A percentile compares a stretch with the other conserved stretches of the same genome.
phyloP scores from a whole-genome alignment of 1,140 invertebrate genomes.

The Phocides pigmalion region DNA sequence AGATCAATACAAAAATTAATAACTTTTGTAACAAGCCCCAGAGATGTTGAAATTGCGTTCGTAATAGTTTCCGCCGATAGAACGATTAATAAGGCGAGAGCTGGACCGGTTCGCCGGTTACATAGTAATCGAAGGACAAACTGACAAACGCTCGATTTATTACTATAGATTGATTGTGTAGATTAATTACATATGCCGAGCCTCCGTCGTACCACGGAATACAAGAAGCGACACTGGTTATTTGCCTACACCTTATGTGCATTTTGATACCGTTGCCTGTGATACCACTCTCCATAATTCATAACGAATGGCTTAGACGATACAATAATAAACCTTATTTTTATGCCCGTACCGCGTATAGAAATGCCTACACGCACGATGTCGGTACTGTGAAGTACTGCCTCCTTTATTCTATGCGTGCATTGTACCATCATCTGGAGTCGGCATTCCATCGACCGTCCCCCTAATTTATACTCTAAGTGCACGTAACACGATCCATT shows the following conservation, averaged over 20 bases:
- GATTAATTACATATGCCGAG: conserved; percentile 60
- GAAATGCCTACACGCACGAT: conserved; percentile 4
- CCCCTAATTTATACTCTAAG: conserved; percentile 53
- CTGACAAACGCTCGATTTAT: conserved; percentile 36
- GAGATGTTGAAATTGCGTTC: conserved; percentile 37
- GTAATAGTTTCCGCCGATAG: conserved; percentile 48
- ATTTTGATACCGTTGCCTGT: not conserved
- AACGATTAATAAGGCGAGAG: conserved; percentile 52
- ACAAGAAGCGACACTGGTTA: not conserved
- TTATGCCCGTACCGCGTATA: not conserved
- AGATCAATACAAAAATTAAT: conserved; percentile 1
- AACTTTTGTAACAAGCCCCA: conserved; percentile 3
- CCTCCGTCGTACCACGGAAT: conserved; percentile 32
- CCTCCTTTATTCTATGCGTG: conserved; percentile 42
- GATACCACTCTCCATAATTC: conserved; percentile 3
- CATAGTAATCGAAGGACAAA: conserved; percentile 57
- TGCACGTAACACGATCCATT: conserved; percentile 50
- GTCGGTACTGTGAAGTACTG: conserved; percentile 28
- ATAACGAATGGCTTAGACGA: not conserved
- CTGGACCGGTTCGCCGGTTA: conserved; percentile 46
- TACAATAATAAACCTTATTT: conserved; percentile 14
- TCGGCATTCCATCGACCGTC: conserved; percentile 50
- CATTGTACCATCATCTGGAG: conserved; percentile 36
- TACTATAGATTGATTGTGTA: conserved; percentile 60
- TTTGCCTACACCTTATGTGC: not conserved